Conservation (phyloP, 37 sponge, comb jelly and placozoan species). For the Halisarca cf. caerulea region DNA sequence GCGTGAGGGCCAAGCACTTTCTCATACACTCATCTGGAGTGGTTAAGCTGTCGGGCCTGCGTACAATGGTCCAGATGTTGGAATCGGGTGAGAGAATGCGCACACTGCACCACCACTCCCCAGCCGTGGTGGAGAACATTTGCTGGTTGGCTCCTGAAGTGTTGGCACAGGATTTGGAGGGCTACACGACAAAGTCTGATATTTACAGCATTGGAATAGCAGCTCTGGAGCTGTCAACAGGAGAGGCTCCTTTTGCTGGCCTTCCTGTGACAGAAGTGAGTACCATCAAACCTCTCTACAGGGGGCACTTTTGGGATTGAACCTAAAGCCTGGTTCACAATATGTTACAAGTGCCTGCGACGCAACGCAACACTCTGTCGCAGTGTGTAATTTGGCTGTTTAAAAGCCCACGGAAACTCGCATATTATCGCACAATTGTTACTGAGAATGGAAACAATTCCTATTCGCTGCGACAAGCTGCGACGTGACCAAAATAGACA, state of each 20-base stretch:
- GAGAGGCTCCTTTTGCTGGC: conserved; percentile 90
- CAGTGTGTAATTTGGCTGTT: too few relatives aligned
- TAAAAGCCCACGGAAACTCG: too few relatives aligned
- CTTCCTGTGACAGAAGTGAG: conserved; percentile 82
- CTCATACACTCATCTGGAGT: conserved; percentile 61
- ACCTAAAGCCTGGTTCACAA: too few relatives aligned
- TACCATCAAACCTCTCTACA: too few relatives aligned
- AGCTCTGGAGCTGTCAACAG: conserved; percentile 82
- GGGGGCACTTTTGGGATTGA: too few relatives aligned
- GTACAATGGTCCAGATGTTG: conserved; percentile 50
- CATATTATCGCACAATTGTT: too few relatives aligned
- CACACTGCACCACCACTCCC: conserved; percentile 64
- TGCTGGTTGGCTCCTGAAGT: conserved; percentile 90
- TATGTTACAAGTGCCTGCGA: too few relatives aligned
- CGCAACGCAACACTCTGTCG: too few relatives aligned
- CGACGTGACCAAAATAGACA: too few relatives aligned
- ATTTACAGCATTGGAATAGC: conserved; percentile 75
- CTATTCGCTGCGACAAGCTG: too few relatives aligned
- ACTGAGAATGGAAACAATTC: too few relatives aligned
- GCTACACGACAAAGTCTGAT: conserved; percentile 72
- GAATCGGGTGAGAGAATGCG: conserved; percentile 45
- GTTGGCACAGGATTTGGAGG: conserved; percentile 70
- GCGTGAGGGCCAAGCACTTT: conserved; percentile 82
- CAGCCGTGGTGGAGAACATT: conserved; percentile 67
- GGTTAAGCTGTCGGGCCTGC: conserved; percentile 79